Evolutionary conservation across 1,140 invertebrate genomes (phyloP).

Genomic region (Phenacoccus solenopsis): DNA sequence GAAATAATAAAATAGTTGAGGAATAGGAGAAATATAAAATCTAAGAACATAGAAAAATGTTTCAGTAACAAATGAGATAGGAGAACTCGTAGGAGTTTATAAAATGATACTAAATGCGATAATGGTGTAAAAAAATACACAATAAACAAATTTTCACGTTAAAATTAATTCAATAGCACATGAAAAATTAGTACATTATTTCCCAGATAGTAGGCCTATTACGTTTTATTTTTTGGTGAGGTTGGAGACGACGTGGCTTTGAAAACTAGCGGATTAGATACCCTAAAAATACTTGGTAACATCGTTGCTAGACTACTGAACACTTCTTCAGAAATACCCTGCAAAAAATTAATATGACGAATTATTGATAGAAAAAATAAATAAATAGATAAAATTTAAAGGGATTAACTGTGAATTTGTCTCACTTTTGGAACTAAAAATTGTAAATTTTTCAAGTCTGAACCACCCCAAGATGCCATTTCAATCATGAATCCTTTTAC

Average conservation of each 20-base stretch:
- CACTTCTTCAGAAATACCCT: conserved; percentile 42
- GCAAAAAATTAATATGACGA: neutral
- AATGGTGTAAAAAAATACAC: no score
- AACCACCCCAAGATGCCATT: conserved; percentile 82
- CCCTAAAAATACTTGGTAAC: conserved; percentile 78
- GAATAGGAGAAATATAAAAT: no score
- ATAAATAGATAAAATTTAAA: neutral
- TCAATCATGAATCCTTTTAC: conserved; percentile 99
- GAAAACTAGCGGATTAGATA: conserved; percentile 72
- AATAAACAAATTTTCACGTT: no score
- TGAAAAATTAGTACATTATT: no score
- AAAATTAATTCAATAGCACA: no score
- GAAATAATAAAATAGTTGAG: no score
- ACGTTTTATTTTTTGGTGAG: neutral
- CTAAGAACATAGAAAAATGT: no score
- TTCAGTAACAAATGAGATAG: no score
- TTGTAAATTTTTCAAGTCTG: conserved; percentile 76
- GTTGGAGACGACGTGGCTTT: conserved; percentile 32
- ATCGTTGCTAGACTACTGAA: conserved; percentile 72
- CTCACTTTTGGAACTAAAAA: conserved; percentile 64
- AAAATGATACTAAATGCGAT: no score
- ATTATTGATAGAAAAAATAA: conserved; percentile 8
- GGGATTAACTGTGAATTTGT: neutral
- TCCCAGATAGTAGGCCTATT: no score
- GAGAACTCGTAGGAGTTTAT: no score